Evolutionary conservation across 2,888 invertebrate species (phyloP).

Genomic region (Chesias legatella): DNA sequence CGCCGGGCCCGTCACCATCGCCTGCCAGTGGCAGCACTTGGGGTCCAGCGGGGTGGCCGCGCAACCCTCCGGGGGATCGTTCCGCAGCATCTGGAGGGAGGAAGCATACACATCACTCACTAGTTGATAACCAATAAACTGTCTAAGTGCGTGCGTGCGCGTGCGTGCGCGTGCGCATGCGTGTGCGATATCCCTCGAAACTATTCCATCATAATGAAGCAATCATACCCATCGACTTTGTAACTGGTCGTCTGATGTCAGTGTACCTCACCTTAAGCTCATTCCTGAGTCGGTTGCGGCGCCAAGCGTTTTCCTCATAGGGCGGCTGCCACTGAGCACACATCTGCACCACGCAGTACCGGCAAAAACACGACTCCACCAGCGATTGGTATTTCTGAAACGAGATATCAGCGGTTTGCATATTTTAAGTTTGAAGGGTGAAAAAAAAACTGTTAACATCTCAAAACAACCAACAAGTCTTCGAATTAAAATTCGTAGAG

Average conservation of each 20-base stretch:
- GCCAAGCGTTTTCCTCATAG: conserved; percentile 89
- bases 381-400: conserved; percentile 83
- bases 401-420: too few relatives aligned
- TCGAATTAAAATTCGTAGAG: too few relatives aligned
- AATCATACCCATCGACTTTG: too few relatives aligned
- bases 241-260: neutral
- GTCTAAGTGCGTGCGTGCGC: too few relatives aligned
- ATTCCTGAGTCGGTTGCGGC: conserved; percentile 87
- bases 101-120: conserved; percentile 3
- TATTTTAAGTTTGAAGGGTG: too few relatives aligned
- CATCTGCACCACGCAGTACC: conserved; percentile 92
- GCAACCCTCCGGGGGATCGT: conserved; percentile 92
- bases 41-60: conserved; percentile 89
- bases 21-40: conserved; percentile 95
- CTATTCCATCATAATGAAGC: too few relatives aligned
- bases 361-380: conserved; percentile 91
- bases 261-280: conserved; percentile 81
- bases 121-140: too few relatives aligned
- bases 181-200: too few relatives aligned
- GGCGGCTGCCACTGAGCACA: conserved; percentile 85
- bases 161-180: too few relatives aligned
- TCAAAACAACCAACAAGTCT: too few relatives aligned
- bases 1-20: conserved; percentile 93
- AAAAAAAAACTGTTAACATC: too few relatives aligned
- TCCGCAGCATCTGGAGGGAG: conserved; percentile 76